Evolutionary conservation across 2,888 invertebrate species (phyloP).

Genomic region (Mactromeris polynyma): DNA sequence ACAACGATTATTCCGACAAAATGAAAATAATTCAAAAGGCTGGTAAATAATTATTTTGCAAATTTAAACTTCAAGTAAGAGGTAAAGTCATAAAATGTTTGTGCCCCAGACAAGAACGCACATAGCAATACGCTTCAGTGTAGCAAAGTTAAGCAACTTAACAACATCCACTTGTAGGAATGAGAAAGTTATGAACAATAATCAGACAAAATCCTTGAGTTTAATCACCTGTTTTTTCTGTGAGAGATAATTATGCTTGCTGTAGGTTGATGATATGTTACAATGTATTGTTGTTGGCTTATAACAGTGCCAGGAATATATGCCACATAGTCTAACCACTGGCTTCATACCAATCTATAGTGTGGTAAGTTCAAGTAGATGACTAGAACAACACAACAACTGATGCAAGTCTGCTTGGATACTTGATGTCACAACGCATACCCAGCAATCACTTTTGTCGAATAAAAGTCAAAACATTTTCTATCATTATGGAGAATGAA

Average conservation of each 20-base stretch:
- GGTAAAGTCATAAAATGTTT: too few species aligned
- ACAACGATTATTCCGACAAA: too few species aligned
- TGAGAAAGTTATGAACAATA: not conserved
- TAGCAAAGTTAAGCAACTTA: not conserved
- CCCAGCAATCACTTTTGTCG: not conserved
- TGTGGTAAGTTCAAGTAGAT: not conserved
- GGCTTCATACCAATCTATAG: not conserved
- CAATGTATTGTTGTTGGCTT: not conserved
- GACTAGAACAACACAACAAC: not conserved
- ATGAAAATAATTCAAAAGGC: too few species aligned
- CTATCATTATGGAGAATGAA: not conserved
- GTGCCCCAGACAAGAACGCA: not conserved
- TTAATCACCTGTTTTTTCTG: conserved; percentile 6
- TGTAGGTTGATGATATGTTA: conserved; percentile 1
- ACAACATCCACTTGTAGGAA: not conserved
- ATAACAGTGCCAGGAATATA: not conserved
- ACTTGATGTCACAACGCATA: not conserved
- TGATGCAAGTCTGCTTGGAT: not conserved
- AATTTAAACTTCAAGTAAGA: too few species aligned
- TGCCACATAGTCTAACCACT: not conserved
- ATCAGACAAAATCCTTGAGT: not conserved
- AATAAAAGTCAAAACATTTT: not conserved
- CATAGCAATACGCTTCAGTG: not conserved
- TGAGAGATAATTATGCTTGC: not conserved
- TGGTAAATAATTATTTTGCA: too few species aligned